Percentiles rank a stretch among this genome's conserved stretches.
These are phyloP conservation scores for Drosophila nasuta DNA, from an alignment of 1,140 invertebrate genomes.

Conservation along the genomic window DNA sequence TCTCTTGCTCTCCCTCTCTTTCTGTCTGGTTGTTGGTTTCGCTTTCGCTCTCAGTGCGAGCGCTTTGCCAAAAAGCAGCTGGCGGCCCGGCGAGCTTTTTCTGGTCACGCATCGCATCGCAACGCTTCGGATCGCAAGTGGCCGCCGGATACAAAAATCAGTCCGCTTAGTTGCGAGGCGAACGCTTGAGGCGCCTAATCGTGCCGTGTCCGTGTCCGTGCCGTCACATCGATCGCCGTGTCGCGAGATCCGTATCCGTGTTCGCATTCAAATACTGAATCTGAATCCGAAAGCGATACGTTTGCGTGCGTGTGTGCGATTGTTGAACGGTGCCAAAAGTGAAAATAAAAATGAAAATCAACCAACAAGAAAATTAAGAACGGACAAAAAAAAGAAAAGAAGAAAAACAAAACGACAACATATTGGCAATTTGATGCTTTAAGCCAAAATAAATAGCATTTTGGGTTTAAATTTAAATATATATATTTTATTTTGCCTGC, in stretches of 20 bases:
- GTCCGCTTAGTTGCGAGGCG: conserved; percentile 62
- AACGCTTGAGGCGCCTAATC: conserved; percentile 57
- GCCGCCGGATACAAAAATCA: conserved; percentile 20
- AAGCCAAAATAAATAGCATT: conserved; percentile 68
- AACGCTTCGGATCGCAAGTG: conserved; percentile 25
- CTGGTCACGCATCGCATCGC: conserved; percentile 42
- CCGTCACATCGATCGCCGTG: conserved; percentile 23
- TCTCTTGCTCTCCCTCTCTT: background rate
- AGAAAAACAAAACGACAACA: conserved; percentile 44
- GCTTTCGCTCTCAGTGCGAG: conserved; percentile 10
- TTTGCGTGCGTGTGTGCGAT: conserved; percentile 48
- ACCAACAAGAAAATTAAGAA: conserved; percentile 18
- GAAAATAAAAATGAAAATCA: conserved; percentile 25
- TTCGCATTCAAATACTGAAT: conserved; percentile 40
- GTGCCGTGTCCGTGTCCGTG: conserved; percentile 37
- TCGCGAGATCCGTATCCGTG: conserved; percentile 60
- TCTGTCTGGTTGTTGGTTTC: conserved; percentile 25
- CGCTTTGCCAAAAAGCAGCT: conserved; percentile 40
- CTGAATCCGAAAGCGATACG: conserved; percentile 49
- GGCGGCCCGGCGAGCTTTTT: conserved; percentile 57
- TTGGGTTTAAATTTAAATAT: conserved; percentile 74
- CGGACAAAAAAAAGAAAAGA: conserved; percentile 13
- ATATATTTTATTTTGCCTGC: conserved; percentile 30
- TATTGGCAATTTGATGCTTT: conserved; percentile 63
- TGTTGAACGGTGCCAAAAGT: conserved; percentile 58